Evolutionary conservation across 2,888 invertebrate genomes (phyloP), one percentile per base, ranked within the genome.

Genomic region (Heteropelma amictum): DNA sequence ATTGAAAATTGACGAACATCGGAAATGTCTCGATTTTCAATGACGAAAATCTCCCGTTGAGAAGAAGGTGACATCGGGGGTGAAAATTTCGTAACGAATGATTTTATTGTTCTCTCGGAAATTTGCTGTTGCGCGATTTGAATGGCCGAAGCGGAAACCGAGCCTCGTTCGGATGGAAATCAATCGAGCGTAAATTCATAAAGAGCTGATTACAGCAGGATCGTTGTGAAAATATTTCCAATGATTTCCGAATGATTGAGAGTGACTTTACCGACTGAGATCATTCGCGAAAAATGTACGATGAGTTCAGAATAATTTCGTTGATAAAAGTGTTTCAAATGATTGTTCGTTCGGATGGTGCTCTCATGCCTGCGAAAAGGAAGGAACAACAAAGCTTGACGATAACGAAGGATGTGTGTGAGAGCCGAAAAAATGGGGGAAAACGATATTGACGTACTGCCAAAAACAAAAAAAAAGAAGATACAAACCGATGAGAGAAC

Each of bases 371-470:
- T 56, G 56, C 23, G 12, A 53, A 51, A 7, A 30, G 33, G 26
- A 17, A 26, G 4, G 12, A 64, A 65, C 45, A 38, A 7, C n/a
- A n/a, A n/a, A n/a, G n/a, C n/a, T n/a, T n/a, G n/a, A n/a, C n/a
- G n/a, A n/a, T n/a, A n/a, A n/a, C n/a, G n/a, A n/a, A 12, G 42
- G 26, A 72, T 45, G 64, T 47, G 19, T 61, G 42, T 56, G 56
- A 73, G 69, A 64, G 53, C 75, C 70, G 53, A 63, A 40, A n/a
- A 71, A 56, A 56, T 26, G 56, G 49, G 35, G 23, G n/a, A n/a
- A n/a, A 68, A 35, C 56, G 71, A 75, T 63, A 72, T 68, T 67
- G 78, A 77, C 56, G 45, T 69, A 75, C 61, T 71, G 75, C 75
- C 75, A 75, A 75, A 75, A 58, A 33, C 47, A 58, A 60, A 53